A percentile compares a stretch with the other conserved stretches of the same genome.
These are phyloP conservation scores for Loriculus beryllinus DNA, from an alignment of 2,797 vertebrate species.

Conservation along the genomic window DNA sequence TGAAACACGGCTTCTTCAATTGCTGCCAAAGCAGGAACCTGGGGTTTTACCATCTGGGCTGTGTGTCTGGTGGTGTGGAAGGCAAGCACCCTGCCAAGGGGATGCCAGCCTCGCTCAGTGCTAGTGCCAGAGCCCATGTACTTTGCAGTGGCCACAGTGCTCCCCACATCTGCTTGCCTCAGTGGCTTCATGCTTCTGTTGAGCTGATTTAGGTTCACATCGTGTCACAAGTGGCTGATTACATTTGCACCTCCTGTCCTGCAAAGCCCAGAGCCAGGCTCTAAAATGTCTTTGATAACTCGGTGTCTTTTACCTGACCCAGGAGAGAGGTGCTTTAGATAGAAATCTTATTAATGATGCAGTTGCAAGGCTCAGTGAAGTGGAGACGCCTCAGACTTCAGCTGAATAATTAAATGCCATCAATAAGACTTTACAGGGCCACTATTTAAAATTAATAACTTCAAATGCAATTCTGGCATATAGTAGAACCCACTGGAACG, in stretches of 20 bases:
- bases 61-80: neutral
- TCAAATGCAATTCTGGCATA: constrained; percentile 7
- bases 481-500: neutral
- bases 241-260: neutral
- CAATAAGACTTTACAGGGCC: neutral
- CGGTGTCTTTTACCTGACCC: neutral
- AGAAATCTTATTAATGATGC: constrained; percentile 44
- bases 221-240: neutral
- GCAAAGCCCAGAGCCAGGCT: neutral
- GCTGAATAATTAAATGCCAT: constrained; percentile 47
- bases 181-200: neutral
- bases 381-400: neutral
- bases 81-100: neutral
- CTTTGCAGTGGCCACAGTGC: neutral
- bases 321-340: neutral
- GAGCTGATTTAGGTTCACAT: neutral
- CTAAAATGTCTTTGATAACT: neutral
- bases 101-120: accelerated
- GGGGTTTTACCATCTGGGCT: neutral
- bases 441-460: constrained; percentile 42
- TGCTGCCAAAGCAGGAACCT: neutral
- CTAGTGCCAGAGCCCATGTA: neutral
- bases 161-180: accelerated
- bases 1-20: accelerated
- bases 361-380: constrained; percentile 16